phyloP scores from a whole-genome alignment of 92 coral and sea anemone species.

The Heteractis magnifica region DNA sequence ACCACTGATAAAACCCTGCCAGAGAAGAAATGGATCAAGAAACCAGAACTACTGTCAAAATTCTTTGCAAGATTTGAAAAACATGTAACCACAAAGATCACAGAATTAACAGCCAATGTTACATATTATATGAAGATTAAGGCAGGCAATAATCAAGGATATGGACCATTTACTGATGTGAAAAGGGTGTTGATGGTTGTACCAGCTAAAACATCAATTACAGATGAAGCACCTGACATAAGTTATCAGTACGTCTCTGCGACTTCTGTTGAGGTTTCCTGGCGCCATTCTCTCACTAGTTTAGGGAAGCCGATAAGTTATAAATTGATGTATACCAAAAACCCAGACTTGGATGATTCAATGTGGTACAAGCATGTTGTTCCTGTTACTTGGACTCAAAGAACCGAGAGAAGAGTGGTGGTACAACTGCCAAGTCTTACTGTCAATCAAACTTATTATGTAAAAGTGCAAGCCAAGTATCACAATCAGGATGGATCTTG shows the following conservation, averaged over 20 bases:
- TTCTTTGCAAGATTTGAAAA: conserved; percentile 29
- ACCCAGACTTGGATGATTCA: conserved; percentile 35
- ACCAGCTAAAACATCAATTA: background rate
- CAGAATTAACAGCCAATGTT: conserved; percentile 40
- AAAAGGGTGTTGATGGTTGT: conserved; percentile 29
- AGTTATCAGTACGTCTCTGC: conserved; percentile 12
- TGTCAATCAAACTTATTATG: conserved; percentile 36
- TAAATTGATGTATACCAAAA: conserved; percentile 36
- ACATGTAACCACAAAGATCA: conserved; percentile 9
- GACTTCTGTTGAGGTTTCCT: conserved; percentile 46
- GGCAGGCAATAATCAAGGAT: conserved; percentile 65
- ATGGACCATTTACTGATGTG: conserved; percentile 63
- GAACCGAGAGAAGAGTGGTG: conserved; percentile 13
- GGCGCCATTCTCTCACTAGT: conserved; percentile 39
- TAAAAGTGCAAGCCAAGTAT: conserved; percentile 71
- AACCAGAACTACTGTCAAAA: background rate
- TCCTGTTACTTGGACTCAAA: background rate
- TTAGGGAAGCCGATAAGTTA: conserved; percentile 47
- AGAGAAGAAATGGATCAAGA: conserved; percentile 40
- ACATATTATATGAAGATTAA: conserved; percentile 61
- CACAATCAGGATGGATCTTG: conserved; percentile 61
- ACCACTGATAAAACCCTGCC: conserved; percentile 46
- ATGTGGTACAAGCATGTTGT: conserved; percentile 41
- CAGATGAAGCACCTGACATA: conserved; percentile 38
- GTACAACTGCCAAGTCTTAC: conserved; percentile 32